A percentile compares a stretch with the other conserved stretches of the same genome.
phyloP scores from a whole-genome alignment of 2,888 invertebrate species.

The Aspidiotus rigidus region DNA sequence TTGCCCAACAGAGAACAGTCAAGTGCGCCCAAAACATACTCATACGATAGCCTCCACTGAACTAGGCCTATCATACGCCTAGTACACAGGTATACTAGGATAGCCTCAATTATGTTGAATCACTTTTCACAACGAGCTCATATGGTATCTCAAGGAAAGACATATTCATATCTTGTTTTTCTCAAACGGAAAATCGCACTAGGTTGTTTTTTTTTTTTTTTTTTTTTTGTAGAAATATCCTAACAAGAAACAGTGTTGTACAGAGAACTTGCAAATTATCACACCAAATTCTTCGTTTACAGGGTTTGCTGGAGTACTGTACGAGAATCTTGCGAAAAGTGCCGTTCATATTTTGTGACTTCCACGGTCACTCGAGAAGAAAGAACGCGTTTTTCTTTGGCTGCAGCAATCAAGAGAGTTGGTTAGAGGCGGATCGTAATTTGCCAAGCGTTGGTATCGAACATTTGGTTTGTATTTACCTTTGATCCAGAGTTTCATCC shows the following conservation, averaged over 20 bases:
- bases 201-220: neutral
- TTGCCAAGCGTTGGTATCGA: slow-evolving; percentile 29
- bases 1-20: too few relatives aligned
- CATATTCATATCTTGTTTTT: too few relatives aligned
- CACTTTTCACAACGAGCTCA: too few relatives aligned
- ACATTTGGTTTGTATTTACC: slow-evolving; percentile 21
- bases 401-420: slow-evolving; percentile 60
- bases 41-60: too few relatives aligned
- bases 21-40: too few relatives aligned
- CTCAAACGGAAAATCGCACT: neutral
- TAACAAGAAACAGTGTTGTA: neutral
- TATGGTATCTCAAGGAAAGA: too few relatives aligned
- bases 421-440: slow-evolving; percentile 42
- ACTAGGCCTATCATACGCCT: too few relatives aligned
- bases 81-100: too few relatives aligned
- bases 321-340: slow-evolving; percentile 52
- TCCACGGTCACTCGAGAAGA: slow-evolving; percentile 72
- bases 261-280: neutral
- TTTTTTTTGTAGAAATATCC: neutral
- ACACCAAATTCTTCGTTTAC: slow-evolving; percentile 26
- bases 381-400: slow-evolving; percentile 81
- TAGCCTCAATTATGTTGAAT: too few relatives aligned
- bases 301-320: slow-evolving; percentile 57
- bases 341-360: slow-evolving; percentile 61
- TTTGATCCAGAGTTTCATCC: neutral